A percentile compares a stretch with the other conserved stretches of the same genome.
These are phyloP conservation scores for Nycticorax nycticorax DNA, from an alignment of 2,113 vertebrate genomes.

Conservation along the genomic window DNA sequence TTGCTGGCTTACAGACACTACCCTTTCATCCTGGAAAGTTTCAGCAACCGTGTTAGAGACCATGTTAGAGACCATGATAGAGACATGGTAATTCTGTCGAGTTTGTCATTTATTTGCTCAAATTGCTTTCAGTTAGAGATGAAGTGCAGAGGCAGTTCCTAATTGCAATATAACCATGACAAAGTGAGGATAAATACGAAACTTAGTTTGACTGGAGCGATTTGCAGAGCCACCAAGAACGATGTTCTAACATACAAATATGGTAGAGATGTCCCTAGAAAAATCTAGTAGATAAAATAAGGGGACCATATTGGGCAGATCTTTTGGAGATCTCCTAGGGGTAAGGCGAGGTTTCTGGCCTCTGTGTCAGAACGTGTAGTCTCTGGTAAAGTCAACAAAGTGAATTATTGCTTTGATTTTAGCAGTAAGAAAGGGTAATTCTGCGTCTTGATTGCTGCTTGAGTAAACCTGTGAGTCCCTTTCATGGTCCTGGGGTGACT, in stretches of 20 bases:
- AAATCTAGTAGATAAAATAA: background rate
- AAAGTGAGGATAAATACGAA: background rate
- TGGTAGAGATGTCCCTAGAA: background rate
- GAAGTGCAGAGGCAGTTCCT: background rate
- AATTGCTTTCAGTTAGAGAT: background rate
- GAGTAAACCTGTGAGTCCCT: background rate
- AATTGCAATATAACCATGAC: background rate
- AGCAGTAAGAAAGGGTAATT: background rate
- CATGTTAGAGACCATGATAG: background rate
- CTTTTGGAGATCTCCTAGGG: background rate
- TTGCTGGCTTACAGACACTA: background rate
- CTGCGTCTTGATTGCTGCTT: background rate
- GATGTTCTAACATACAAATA: background rate
- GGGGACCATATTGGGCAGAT: background rate
- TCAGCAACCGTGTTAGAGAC: background rate
- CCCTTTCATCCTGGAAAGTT: background rate
- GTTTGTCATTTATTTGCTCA: background rate
- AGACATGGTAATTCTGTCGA: background rate
- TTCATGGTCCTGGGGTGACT: background rate
- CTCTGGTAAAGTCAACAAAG: background rate
- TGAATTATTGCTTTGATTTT: background rate
- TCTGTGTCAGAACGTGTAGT: background rate
- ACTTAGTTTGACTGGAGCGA: background rate
- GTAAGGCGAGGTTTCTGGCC: background rate
- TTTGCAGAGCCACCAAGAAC: background rate